Percentiles rank a stretch among this genome's conserved stretches.
phyloP scores from a whole-genome alignment of 2,113 vertebrate species.

The Chaetorhynchus papuensis region DNA sequence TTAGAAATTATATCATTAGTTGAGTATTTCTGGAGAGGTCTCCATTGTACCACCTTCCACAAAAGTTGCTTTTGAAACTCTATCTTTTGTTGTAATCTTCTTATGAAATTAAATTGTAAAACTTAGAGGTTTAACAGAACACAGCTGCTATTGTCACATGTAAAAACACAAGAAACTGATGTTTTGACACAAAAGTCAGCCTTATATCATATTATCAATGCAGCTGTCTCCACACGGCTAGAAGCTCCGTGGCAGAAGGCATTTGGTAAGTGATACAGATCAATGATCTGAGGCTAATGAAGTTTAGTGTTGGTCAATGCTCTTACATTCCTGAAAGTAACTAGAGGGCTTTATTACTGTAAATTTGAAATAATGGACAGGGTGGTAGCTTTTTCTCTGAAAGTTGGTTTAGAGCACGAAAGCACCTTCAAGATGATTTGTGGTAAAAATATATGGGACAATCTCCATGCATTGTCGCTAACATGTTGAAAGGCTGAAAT shows the following conservation, averaged over 20 bases:
- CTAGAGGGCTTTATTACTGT: not conserved
- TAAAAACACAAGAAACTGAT: not conserved
- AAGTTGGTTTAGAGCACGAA: not conserved
- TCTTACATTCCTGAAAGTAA: not conserved
- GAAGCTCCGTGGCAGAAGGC: not conserved
- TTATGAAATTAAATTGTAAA: not conserved
- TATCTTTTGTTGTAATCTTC: not conserved
- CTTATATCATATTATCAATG: not conserved
- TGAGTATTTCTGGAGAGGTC: not conserved
- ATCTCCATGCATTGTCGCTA: not conserved
- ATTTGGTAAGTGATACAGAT: not conserved
- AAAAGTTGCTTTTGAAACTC: not conserved
- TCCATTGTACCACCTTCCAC: not conserved
- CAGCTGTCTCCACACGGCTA: not conserved
- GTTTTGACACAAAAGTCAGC: not conserved
- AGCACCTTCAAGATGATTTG: not conserved
- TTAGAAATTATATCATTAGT: not conserved
- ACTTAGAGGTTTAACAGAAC: fast-evolving
- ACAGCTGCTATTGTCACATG: not conserved
- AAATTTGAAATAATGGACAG: not conserved
- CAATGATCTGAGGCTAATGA: not conserved
- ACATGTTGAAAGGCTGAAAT: not conserved
- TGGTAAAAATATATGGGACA: not conserved
- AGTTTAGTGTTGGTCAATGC: not conserved
- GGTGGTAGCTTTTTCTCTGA: not conserved